A percentile compares a stretch with the other conserved stretches of the same genome.
Conservation (phyloP, 2,113 vertebrate genomes). For the Maccullochella peelii region DNA sequence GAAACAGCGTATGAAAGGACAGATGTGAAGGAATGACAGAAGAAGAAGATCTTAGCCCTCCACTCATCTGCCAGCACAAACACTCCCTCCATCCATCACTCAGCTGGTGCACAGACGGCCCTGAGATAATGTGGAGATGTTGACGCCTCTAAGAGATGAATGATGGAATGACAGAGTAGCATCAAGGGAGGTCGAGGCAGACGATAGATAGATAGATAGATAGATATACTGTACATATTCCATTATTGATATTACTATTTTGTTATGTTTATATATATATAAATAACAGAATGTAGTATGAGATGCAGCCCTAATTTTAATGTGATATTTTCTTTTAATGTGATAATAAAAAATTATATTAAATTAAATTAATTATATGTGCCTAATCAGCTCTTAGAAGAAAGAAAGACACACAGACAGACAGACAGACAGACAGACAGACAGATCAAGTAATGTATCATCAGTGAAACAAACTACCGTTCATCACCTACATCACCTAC, state of each 20-base stretch:
- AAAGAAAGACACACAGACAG: not conserved
- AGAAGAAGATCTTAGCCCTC: conserved; percentile 66
- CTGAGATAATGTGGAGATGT: conserved; percentile 42
- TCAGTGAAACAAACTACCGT: too few species aligned
- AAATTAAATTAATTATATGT: not conserved
- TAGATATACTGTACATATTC: too few species aligned
- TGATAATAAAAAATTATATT: too few species aligned
- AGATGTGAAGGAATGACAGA: conserved; percentile 70
- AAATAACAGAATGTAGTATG: not conserved
- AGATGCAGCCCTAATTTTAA: too few species aligned
- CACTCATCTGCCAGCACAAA: conserved; percentile 56
- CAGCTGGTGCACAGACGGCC: conserved; percentile 32
- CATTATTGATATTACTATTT: too few species aligned
- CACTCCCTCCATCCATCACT: conserved; percentile 70
- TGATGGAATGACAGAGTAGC: conserved; percentile 38
- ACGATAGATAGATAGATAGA: not conserved
- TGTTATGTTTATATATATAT: too few species aligned
- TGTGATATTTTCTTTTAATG: too few species aligned
- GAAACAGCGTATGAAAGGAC: conserved; percentile 33
- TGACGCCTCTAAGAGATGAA: conserved; percentile 49
- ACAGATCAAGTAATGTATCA: not conserved
- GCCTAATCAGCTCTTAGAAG: not conserved
- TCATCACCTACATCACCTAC: too few species aligned
- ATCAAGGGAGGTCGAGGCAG: not conserved
- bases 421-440: not conserved